Evolutionary conservation across 2,113 vertebrate genomes (phyloP).

Genomic region (Talpa occidentalis): DNA sequence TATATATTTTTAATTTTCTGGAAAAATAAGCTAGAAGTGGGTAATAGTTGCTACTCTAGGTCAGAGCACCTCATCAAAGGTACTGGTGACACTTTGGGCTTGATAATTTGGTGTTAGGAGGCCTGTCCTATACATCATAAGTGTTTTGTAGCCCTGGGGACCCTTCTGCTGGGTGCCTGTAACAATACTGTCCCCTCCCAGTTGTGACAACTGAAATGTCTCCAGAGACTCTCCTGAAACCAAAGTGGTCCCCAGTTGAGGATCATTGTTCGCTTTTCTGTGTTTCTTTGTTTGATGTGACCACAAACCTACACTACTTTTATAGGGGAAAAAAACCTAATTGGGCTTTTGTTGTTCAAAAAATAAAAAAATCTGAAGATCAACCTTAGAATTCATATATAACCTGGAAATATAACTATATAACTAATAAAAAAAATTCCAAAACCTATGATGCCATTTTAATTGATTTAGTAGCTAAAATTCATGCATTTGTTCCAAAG

Average conservation of each 20-base stretch:
- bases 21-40: neutral
- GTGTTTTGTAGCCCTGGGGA: neutral
- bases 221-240: neutral
- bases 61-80: rapidly evolving
- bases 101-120: neutral
- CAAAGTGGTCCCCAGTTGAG: neutral
- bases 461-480: slow-evolving; percentile 8
- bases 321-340: neutral
- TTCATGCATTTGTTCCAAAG: neutral
- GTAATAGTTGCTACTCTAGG: neutral
- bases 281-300: neutral
- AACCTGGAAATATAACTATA: neutral
- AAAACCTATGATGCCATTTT: slow-evolving; percentile 26
- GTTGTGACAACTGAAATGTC: neutral
- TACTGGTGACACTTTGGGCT: rapidly evolving
- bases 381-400: neutral
- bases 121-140: too few relatives aligned
- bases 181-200: neutral
- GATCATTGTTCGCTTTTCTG: neutral
- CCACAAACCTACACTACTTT: neutral
- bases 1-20: neutral
- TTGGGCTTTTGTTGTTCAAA: neutral
- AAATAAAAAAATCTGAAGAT: neutral
- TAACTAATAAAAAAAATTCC: slow-evolving; percentile 22
- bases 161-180: neutral